A percentile compares a stretch with the other conserved stretches of the same genome.
phyloP scores from a whole-genome alignment of 2,113 vertebrate species.

The Psittacara wagleri region DNA sequence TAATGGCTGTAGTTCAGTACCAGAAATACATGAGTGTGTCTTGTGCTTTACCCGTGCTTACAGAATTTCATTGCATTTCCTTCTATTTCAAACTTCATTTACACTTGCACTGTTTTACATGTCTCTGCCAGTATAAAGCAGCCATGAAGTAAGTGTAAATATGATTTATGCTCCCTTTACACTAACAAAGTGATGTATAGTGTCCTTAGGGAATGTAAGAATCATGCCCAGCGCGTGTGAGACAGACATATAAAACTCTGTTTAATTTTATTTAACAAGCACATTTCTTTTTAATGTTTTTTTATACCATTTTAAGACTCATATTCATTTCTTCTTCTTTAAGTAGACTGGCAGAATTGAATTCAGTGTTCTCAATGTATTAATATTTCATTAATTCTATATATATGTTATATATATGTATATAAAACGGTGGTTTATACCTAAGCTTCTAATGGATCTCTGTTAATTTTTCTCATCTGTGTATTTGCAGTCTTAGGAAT shows the following conservation, averaged over 20 bases:
- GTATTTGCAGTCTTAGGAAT: not conserved
- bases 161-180: conserved; percentile 65
- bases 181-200: conserved; percentile 45
- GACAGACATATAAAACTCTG: conserved; percentile 48
- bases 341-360: conserved; percentile 56
- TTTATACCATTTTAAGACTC: conserved; percentile 60
- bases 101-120: conserved; percentile 11
- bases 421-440: not conserved
- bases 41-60: conserved; percentile 53
- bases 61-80: conserved; percentile 36
- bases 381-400: conserved; percentile 39
- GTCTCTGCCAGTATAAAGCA: conserved; percentile 27
- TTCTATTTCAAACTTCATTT: conserved; percentile 52
- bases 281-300: conserved; percentile 33
- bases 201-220: conserved; percentile 35
- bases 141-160: conserved; percentile 58
- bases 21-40: conserved; percentile 60
- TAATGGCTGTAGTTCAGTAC: conserved; percentile 50
- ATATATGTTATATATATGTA: not conserved
- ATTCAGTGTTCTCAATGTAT: conserved; percentile 30
- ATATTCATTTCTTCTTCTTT: conserved; percentile 65
- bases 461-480: not conserved
- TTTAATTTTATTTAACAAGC: conserved; percentile 68
- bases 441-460: not conserved
- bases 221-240: conserved; percentile 8